Evolutionary conservation across 2,888 invertebrate species (phyloP), one percentile per base, ranked within the genome.

Genomic region (Microdon myrmicae): DNA sequence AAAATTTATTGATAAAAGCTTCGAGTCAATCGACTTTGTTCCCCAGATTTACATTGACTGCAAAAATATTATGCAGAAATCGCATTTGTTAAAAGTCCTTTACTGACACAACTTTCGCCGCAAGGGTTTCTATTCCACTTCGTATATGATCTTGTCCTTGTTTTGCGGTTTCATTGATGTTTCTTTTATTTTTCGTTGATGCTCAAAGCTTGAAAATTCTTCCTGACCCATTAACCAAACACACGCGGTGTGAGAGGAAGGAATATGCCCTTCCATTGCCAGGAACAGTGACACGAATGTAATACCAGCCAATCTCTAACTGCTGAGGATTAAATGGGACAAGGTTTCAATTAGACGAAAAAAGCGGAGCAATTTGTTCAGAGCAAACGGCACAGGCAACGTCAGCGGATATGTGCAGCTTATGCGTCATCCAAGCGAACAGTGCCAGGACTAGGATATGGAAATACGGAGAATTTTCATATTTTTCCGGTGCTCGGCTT

Each of bases 341-440:
- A 64, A 64, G 58, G 51, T 64, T 64, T 64, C 58, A 64, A 64
- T 64, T 64, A 64, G 41, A 47, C 58, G 51, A 32, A 47, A 51
- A 56, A 64, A 64, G 32, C 53, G 64, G 51, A 45, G 58, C 64
- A 58, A 64, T 64, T 64, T 47, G 64, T 64, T 58, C 37, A 26
- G 8, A 39, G 26, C 34, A 38, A 39, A 13, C 23, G 38, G 38
- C 56, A 26, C 9, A 39, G 26, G 45, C 45, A 39, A 13, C 23
- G 38, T 32, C 56, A 41, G 19, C 64, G 58, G 64, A 64, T 58
- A 35, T 45, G 31, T 35, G 20, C 29, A 45, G 16, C 22, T 4
- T 20, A 26, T 20, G 23, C 34, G 13, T 26, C n/a, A 19, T 5
- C 9, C 31, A 20, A 3, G 31, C 6, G 9, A 31, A 7, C 14